Base-by-base conservation (phyloP, 2,113 vertebrate genomes). In the Rhynchomys soricoides region DNA sequence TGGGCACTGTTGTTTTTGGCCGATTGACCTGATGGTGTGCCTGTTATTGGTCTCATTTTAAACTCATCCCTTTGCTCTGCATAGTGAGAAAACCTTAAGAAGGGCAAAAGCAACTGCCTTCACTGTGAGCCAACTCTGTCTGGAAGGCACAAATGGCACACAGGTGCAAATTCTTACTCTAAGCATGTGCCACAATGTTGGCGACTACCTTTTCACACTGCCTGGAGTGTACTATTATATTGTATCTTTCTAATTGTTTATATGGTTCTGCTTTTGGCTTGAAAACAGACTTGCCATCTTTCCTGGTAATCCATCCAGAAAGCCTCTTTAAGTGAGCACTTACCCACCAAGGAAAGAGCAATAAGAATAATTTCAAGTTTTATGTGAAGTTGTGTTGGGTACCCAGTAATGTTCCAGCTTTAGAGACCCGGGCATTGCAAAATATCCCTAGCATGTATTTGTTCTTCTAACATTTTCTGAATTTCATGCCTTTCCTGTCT, bases 251-350 rank as follows among this genome's bases (percentile, higher is more conserved):
- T 11, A 85, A 1, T 88, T 66, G 55, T 43, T 92, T 95, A 77
- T 50, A 85, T 12, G 86, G 26, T 40, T 81, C 50, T 77, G 13
- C 16, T 10, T 93, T 81, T 82, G 68, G n/a, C 75, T 87, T 94
- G 75, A 83, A 96, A 91, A 73, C 52, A 82, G 21, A 21, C 81
- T 29, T 88, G 34, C 8, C 22, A 68, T 71, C 71, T 5, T 94
- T 95, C 62, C 81, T 62, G 57, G 16, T 82, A 62, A 95, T 81
- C 95, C 48, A 93, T 52, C 94, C 71, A 75, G 34, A 66, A 93
- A 86, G 24, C 31, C 43, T 82, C 34, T 45, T 81, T 86, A 90
- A 48, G 75, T 86, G 86, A 96, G 82, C n/a, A 87, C 17, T 87
- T 89, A 74, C 43, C 50, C 78, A 77, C 31, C 31, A 24, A 55